Percentiles rank a stretch among this genome's conserved stretches.
These are phyloP conservation scores for Lordiphosa collinella DNA, from an alignment of 1,140 invertebrate species.

Conservation along the genomic window DNA sequence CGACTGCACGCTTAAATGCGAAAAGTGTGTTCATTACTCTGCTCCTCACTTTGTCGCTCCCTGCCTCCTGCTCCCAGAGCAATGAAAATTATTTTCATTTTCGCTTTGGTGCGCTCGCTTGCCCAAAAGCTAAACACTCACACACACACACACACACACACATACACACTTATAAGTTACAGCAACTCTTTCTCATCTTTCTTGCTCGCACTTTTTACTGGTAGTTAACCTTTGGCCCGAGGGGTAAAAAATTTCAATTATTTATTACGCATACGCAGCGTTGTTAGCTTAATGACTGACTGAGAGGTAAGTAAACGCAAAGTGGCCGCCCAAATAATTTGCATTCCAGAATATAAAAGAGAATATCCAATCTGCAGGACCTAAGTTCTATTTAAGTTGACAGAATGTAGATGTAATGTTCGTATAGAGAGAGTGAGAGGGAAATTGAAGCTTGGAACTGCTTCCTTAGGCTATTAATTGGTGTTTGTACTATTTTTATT, in stretches of 20 bases:
- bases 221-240: slow-evolving; percentile 42
- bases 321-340: too few relatives aligned
- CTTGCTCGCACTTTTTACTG: slow-evolving; percentile 5
- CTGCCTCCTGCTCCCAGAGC: slow-evolving; percentile 21
- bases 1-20: slow-evolving; percentile 69
- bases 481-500: too few relatives aligned
- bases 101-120: slow-evolving; percentile 69
- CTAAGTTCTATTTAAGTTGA: too few relatives aligned
- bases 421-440: too few relatives aligned
- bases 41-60: background rate
- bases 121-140: slow-evolving; percentile 64
- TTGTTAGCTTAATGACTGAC: slow-evolving; percentile 64
- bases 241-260: slow-evolving; percentile 67
- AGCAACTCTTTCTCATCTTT: slow-evolving; percentile 7
- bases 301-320: background rate
- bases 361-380: too few relatives aligned
- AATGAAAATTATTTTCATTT: slow-evolving; percentile 75
- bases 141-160: slow-evolving; percentile 24
- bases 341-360: too few relatives aligned
- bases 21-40: slow-evolving; percentile 75
- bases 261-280: slow-evolving; percentile 69
- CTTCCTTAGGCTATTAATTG: too few relatives aligned
- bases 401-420: too few relatives aligned
- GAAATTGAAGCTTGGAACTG: too few relatives aligned
- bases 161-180: slow-evolving; percentile 12